Conservation (phyloP, 2,113 vertebrate species). For the Pterocles burchelli region DNA sequence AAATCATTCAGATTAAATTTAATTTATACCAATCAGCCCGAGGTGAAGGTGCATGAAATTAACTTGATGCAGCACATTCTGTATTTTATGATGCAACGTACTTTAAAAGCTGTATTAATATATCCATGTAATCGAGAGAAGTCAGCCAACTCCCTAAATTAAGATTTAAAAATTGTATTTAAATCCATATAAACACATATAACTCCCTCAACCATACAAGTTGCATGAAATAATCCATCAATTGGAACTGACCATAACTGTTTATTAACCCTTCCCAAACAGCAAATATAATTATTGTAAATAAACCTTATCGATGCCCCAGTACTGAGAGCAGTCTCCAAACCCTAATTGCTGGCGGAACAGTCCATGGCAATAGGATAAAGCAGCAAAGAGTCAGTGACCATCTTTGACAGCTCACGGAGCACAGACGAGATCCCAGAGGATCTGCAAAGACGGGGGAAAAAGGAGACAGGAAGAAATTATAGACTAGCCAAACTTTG, state of each 20-base stretch:
- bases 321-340: not conserved
- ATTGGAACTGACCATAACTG: not conserved
- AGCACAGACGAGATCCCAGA: constrained; percentile 13
- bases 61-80: not conserved
- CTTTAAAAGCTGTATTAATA: not conserved
- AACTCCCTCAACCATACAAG: not conserved
- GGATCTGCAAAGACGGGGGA: not conserved
- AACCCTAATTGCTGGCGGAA: not conserved
- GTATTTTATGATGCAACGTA: not conserved
- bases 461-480: constrained; percentile 57
- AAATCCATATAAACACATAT: too few species aligned
- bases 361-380: not conserved
- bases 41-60: constrained; percentile 26
- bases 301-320: not conserved
- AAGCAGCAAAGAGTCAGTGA: constrained; percentile 14
- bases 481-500: constrained; percentile 65
- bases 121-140: not conserved
- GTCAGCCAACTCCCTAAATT: not conserved
- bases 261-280: not conserved
- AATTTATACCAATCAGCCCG: not conserved
- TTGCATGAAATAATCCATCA: not conserved
- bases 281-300: not conserved
- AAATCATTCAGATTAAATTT: not conserved
- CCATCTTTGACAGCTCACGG: constrained; percentile 41
- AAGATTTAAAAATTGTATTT: not conserved